A percentile compares a stretch with the other conserved stretches of the same genome.
phyloP scores from a whole-genome alignment of 2,888 invertebrate genomes.

The Conchocele bisecta region DNA sequence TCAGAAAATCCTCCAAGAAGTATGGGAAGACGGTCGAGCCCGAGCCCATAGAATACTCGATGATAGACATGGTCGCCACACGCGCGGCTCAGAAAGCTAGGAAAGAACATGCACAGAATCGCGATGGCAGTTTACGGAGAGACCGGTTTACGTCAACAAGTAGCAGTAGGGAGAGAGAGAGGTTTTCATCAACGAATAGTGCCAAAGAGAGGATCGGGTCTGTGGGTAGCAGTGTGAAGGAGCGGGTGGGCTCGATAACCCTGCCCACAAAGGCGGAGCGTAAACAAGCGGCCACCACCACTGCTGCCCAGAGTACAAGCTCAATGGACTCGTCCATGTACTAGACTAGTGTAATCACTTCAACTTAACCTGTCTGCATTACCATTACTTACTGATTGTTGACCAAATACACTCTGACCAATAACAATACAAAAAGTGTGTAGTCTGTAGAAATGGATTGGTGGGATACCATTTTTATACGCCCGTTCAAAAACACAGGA shows the following conservation, averaged over 20 bases:
- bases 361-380: not conserved
- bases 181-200: no score
- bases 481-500: no score
- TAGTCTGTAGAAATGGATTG: no score
- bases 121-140: constrained; percentile 75
- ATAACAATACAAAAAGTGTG: no score
- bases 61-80: constrained; percentile 81
- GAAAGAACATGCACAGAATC: constrained; percentile 78
- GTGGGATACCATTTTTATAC: no score
- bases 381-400: no score
- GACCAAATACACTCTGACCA: no score
- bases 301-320: constrained; percentile 40
- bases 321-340: constrained; percentile 42
- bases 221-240: constrained; percentile 16
- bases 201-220: not conserved
- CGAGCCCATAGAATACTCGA: constrained; percentile 78
- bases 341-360: not conserved
- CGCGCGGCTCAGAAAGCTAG: constrained; percentile 79
- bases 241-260: constrained; percentile 19
- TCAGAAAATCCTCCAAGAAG: constrained; percentile 66
- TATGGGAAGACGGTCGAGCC: constrained; percentile 57
- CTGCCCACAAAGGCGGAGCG: constrained; percentile 27
- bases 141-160: constrained; percentile 26
- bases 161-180: constrained; percentile 5
- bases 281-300: constrained; percentile 27